phyloP scores from a whole-genome alignment of 2,888 invertebrate genomes.

The Hoplodrina ambigua region DNA sequence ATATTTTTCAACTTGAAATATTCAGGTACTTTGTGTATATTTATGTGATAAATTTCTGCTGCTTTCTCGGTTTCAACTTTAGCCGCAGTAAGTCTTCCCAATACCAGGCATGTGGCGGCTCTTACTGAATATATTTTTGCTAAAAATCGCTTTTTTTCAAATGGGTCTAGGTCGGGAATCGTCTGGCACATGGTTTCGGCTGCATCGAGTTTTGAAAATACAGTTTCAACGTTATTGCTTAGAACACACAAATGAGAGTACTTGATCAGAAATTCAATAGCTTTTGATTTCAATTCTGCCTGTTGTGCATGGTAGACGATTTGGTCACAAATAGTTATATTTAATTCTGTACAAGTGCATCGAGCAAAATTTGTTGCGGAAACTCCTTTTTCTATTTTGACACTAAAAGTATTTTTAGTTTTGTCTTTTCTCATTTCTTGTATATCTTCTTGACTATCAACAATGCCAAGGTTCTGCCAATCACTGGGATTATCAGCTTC shows the following conservation, averaged over 20 bases:
- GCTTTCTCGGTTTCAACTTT: slow-evolving; percentile 79
- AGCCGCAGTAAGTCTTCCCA: slow-evolving; percentile 72
- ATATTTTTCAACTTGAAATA: slow-evolving; percentile 73
- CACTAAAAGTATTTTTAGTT: slow-evolving; percentile 66
- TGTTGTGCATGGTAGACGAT: slow-evolving; percentile 81
- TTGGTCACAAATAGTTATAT: slow-evolving; percentile 81
- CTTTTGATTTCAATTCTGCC: slow-evolving; percentile 82
- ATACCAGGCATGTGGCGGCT: slow-evolving; percentile 76
- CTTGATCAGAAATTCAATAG: slow-evolving; percentile 78
- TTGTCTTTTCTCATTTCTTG: slow-evolving; percentile 60
- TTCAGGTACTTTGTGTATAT: slow-evolving; percentile 75
- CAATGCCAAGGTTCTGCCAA: slow-evolving; percentile 80
- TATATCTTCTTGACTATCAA: slow-evolving; percentile 78
- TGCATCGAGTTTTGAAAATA: slow-evolving; percentile 76
- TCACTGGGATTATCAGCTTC: slow-evolving; percentile 77
- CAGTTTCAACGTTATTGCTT: slow-evolving; percentile 73
- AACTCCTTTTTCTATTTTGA: slow-evolving; percentile 79
- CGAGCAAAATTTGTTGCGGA: slow-evolving; percentile 79
- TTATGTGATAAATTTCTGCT: slow-evolving; percentile 75
- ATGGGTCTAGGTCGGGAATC: slow-evolving; percentile 62
- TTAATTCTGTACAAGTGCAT: slow-evolving; percentile 83
- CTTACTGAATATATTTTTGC: slow-evolving; percentile 81
- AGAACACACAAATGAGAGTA: slow-evolving; percentile 78
- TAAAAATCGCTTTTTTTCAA: slow-evolving; percentile 75
- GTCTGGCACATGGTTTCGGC: slow-evolving; percentile 76